Evolutionary conservation across 2,113 vertebrate genomes (phyloP), one percentile per base, ranked within the genome.

Genomic region (Limnothrissa miodon): DNA sequence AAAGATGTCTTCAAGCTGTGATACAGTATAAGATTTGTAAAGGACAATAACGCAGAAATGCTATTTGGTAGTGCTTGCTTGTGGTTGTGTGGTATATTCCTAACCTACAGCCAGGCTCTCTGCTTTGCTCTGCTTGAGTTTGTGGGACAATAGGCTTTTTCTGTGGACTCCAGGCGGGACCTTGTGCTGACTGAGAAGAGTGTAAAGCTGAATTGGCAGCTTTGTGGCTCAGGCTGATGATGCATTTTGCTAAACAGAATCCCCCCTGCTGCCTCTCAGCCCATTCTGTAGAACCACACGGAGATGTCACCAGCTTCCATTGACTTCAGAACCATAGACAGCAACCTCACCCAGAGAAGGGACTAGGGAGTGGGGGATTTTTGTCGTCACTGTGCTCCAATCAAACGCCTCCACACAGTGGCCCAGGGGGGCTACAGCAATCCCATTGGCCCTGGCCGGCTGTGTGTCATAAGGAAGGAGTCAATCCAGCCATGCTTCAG

Each of bases 291-390:
- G 83, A 82, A 78, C 84, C 53, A 86, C 80, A 86, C 89, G 83
- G 90, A 86, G 91, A 92, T 39, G 48, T 92, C 91, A 80, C 91
- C n/a, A 85, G 84, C 87, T 90, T 85, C 59, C 85, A 78, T 85
- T 83, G 84, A 85, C 83, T 86, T 53, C 89, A 91, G 87, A 53
- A 86, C 88, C 87, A 85, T 8, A 53, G 84, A 87, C 89, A 88
- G 88, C 83, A 82, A 83, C 85, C 39, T 74, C 83, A 80, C 29
- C 44, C 80, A 85, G 81, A 39, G 45, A 88, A 39, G 78, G 80
- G 83, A 82, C 85, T 13, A 19, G 62, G 2, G 25, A 9, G 29
- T 10, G 59, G 59, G 3, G 11, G 25, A 13, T 23, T 42, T 82
- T 87, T 90, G 89, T 92, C 80, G 53, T 90, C 90, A 92, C 45